Percentiles rank a stretch among this genome's conserved stretches.
Evolutionary conservation across 2,797 vertebrate genomes (phyloP).

Genomic region (Diglossa cyanea): DNA sequence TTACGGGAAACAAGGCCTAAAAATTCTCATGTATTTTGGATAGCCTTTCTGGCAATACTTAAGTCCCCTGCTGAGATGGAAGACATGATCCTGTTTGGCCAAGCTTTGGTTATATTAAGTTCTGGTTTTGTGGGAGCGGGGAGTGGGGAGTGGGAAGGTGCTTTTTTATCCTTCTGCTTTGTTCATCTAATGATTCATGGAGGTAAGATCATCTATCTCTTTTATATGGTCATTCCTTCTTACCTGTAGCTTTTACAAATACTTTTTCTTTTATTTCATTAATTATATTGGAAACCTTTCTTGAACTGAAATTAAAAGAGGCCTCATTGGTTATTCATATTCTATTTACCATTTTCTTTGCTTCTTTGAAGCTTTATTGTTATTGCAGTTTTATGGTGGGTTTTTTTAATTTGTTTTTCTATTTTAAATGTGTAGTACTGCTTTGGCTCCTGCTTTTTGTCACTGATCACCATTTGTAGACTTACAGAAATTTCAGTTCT

Average conservation of each 20-base stretch:
- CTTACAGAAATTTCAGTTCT: not conserved
- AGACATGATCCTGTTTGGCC: not conserved
- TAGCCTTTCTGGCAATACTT: not conserved
- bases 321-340: not conserved
- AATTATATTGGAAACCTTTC: not conserved
- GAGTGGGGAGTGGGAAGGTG: not conserved
- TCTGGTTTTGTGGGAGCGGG: not conserved
- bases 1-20: not conserved
- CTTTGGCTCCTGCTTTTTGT: not conserved
- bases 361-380: not conserved
- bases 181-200: not conserved
- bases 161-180: not conserved
- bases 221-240: not conserved
- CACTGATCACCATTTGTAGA: rapidly evolving
- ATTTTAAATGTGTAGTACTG: not conserved
- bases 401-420: rapidly evolving
- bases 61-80: not conserved
- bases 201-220: not conserved
- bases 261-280: not conserved
- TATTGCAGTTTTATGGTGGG: not conserved
- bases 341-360: not conserved
- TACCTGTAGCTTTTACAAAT: not conserved
- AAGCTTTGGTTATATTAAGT: not conserved
- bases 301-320: not conserved
- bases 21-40: not conserved